A percentile compares a stretch with the other conserved stretches of the same genome.
These are phyloP conservation scores for Aurelia coerulea DNA, from an alignment of 30 jellyfish, hydroid and myxozoan species.

Conservation along the genomic window DNA sequence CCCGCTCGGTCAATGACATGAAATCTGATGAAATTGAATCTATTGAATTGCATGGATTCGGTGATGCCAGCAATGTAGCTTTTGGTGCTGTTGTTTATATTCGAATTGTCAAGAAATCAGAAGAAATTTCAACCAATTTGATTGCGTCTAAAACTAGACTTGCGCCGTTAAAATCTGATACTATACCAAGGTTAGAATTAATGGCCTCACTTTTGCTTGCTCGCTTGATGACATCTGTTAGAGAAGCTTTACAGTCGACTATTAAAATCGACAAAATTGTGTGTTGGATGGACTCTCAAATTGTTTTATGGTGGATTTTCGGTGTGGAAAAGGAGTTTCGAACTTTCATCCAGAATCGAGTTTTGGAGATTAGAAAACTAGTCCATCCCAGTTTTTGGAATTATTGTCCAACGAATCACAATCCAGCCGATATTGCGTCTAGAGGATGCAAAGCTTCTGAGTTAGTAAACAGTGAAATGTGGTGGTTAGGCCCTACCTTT, in stretches of 20 bases:
- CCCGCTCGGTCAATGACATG: background rate
- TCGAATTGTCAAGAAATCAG: no score
- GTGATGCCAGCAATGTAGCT: no score
- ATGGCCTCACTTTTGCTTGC: background rate
- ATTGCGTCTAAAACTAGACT: no score
- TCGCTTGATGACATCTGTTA: background rate
- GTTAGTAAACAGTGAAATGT: no score
- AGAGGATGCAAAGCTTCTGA: background rate
- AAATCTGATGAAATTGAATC: no score
- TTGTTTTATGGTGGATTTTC: background rate
- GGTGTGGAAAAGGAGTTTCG: background rate
- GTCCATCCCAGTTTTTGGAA: background rate
- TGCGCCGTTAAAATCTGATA: no score
- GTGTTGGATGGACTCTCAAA: background rate
- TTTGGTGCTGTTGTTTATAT: no score
- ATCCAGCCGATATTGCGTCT: background rate
- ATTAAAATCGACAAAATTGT: no score
- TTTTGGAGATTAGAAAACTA: background rate
- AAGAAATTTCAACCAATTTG: no score
- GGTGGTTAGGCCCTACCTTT: background rate
- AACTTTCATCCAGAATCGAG: background rate
- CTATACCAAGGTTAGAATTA: background rate
- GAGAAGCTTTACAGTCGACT: background rate
- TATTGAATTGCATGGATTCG: no score
- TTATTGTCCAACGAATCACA: background rate